Conservation (phyloP, 2,113 vertebrate species). For the Beaufortia kweichowensis region DNA sequence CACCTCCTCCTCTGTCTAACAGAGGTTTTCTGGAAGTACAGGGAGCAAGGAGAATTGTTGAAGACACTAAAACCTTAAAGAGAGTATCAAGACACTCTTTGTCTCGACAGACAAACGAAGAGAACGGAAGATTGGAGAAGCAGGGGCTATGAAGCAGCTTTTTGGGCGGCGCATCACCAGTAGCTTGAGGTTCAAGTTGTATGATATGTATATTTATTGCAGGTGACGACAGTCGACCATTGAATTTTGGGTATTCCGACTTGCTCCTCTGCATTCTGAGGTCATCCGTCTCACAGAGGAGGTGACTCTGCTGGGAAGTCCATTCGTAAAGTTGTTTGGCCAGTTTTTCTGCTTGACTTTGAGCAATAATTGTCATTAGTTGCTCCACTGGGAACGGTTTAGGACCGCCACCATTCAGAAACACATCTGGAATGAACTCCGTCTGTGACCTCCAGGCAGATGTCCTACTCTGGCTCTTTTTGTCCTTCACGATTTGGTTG, state of each 20-base stretch:
- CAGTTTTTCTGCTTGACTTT: constrained; percentile 57
- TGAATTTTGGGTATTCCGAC: background rate
- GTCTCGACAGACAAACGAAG: constrained; percentile 54
- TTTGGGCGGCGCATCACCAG: background rate
- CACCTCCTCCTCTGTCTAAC: constrained; percentile 7
- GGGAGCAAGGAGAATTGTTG: constrained; percentile 61
- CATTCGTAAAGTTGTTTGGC: constrained; percentile 61
- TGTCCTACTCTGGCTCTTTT: constrained; percentile 46
- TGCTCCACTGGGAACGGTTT: constrained; percentile 56
- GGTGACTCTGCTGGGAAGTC: constrained; percentile 54
- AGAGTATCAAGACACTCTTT: constrained; percentile 62
- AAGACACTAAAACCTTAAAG: constrained; percentile 62
- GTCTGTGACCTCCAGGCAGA: constrained; percentile 44
- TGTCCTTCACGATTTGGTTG: constrained; percentile 63
- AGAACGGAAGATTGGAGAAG: constrained; percentile 41
- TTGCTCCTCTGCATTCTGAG: background rate
- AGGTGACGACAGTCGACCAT: background rate
- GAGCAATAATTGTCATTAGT: constrained; percentile 61
- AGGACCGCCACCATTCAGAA: constrained; percentile 38
- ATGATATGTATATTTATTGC: background rate
- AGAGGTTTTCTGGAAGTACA: constrained; percentile 39
- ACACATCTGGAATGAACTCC: constrained; percentile 39
- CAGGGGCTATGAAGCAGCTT: background rate
- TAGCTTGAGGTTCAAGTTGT: background rate
- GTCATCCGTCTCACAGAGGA: constrained; percentile 28